Base-by-base conservation (phyloP, 2,113 vertebrate species). In the Prionailurus bengalensis region DNA sequence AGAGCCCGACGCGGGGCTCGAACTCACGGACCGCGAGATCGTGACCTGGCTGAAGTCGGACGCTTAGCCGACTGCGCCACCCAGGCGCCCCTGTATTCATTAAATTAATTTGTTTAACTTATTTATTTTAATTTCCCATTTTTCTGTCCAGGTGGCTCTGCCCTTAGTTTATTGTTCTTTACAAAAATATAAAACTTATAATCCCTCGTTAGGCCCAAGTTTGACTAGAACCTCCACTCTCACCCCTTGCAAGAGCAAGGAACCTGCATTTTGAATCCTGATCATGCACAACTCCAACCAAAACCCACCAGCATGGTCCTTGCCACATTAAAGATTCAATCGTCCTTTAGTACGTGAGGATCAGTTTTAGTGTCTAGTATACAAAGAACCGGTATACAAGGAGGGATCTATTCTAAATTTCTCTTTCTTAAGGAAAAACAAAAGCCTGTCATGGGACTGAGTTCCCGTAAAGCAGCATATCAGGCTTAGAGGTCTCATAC, bases 91-190 rank as follows among this genome's bases (percentile, higher is more conserved):
- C 36, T 36, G 36, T 70, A 58, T 33, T 33, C n/a, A 45, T 78
- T 91, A 66, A 42, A 36, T 81, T 92, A 91, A 61, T 39, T 71
- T 68, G 33, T 25, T 73, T 80, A 66, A 33, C 17, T 63, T 53
- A 73, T 33, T 82, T 84, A 51, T 71, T 85, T 89, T 85, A 65
- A 78, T 81, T 93, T 71, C 29, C 19, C 48, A 0, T 93, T 36
- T 81, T 10, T 78, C 19, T 9, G 19, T 86, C 31, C 17, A 21
- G 9, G 33, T 85, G 63, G 1, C 61, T 94, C 48, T 89, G 42
- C 36, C n/a, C 48, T 86, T 94, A 45, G 13, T 55, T 93, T 36
- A 71, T 14, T 33, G 31, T 58, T 91, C 82, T 82, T 97, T 39
- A 91, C 12, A 78, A 91, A 92, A 86, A n/a, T 92, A 70, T 73